These are phyloP conservation scores for Avahi laniger DNA, from an alignment of 2,797 vertebrate genomes.

Conservation along the genomic window DNA sequence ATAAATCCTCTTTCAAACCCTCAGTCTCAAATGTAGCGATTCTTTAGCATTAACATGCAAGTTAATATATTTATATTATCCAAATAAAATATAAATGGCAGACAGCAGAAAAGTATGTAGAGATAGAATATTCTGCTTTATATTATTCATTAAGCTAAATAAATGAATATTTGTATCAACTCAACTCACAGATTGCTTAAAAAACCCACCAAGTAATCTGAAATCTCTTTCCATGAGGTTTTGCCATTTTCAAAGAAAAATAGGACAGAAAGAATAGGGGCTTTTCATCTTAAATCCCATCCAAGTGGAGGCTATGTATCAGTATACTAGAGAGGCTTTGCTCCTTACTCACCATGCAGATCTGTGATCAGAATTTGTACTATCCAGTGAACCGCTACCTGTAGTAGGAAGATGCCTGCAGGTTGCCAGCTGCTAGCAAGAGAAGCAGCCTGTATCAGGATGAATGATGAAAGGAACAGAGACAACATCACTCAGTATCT, in stretches of 20 bases:
- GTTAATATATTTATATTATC: not conserved
- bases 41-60: not conserved
- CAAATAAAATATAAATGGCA: not conserved
- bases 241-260: not conserved
- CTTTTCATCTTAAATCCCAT: not conserved
- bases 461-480: not conserved
- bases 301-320: not conserved
- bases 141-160: not conserved
- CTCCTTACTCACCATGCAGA: not conserved
- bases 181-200: not conserved
- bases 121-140: not conserved
- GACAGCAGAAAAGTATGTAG: not conserved
- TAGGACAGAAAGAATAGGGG: not conserved
- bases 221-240: not conserved
- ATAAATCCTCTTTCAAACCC: not conserved
- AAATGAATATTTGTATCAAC: not conserved
- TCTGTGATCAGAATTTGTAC: not conserved
- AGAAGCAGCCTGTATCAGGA: not conserved
- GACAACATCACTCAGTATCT: not conserved
- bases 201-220: not conserved
- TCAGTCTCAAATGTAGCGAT: not conserved
- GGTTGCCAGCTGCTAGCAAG: not conserved
- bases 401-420: not conserved
- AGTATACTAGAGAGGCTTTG: accelerated
- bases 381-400: not conserved